Base-by-base conservation (phyloP, 2,888 invertebrate species). In the Steinernema scapterisci region DNA sequence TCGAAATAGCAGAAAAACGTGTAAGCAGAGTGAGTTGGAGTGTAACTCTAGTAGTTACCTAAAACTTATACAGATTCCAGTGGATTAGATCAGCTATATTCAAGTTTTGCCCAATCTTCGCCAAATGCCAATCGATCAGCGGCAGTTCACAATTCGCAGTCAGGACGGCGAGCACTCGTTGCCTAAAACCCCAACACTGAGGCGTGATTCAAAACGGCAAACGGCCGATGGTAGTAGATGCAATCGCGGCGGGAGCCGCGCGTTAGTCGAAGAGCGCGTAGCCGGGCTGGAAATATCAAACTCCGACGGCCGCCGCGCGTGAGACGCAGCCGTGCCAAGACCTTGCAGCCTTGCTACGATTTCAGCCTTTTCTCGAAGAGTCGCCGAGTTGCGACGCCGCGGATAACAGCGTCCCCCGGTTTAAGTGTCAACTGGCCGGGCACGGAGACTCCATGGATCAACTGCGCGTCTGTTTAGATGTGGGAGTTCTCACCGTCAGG, bases 281-380 rank as follows among this genome's bases (percentile, higher is more conserved):
- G 3, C 3, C 11, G 9, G 23, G 63, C 31, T 25, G 63, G 27
- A 63, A 63, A 63, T 2, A 16, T 63, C 63, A 76, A 71, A 72
- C 72, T 23, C 19, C 48, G 31, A 46, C 23, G n/a, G 46, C 0
- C 23, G 56, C 71, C 23, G 56, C 71, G 70, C 48, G 70, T 73
- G 76, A 75, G 75, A 76, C 79, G 76, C 77, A 72, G 63, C 23
- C 78, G 80, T 46, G 71, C 44, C 74, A 75, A 73, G 78, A 79
- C 79, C 78, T 73, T 80, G 80, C 79, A 80, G 80, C 78, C 48
- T 52, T 75, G 21, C 27, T 16, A 63, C 63, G 63, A 63, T 63
- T 13, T 16, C 25, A 63, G 63, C 25, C 63, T 63, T 63, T 63
- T 16, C 27, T 63, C 63, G 63, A 31, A 63, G 27, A 25, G 31